phyloP scores from a whole-genome alignment of 2,113 vertebrate species.

The Hippocampus guttulatus region DNA sequence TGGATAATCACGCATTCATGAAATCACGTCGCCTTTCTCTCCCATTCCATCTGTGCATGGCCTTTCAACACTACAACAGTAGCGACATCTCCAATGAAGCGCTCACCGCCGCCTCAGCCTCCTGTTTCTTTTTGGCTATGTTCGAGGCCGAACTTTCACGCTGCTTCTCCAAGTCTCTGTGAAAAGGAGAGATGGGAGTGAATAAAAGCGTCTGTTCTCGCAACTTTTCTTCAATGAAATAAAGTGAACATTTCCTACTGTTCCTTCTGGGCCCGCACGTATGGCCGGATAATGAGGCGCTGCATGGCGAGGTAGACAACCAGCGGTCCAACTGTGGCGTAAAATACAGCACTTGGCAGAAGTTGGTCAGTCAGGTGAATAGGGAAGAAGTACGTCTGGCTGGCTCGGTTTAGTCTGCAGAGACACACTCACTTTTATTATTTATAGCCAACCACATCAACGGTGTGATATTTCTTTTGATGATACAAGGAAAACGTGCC shows the following conservation, averaged over 20 bases:
- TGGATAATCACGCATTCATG: constrained; percentile 20
- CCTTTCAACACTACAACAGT: constrained; percentile 13
- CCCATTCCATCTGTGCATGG: constrained; percentile 22
- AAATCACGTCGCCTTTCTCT: constrained; percentile 20
- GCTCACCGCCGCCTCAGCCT: constrained; percentile 92
- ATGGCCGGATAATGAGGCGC: constrained; percentile 89
- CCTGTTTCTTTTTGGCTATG: constrained; percentile 88
- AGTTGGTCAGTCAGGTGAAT: constrained; percentile 96
- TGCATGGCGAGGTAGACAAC: constrained; percentile 90
- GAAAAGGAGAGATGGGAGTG: not conserved
- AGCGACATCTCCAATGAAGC: constrained; percentile 6
- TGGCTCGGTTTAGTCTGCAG: constrained; percentile 89
- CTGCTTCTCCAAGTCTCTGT: constrained; percentile 92
- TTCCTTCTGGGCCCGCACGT: constrained; percentile 89
- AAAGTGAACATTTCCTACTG: constrained; percentile 78
- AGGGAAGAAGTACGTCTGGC: constrained; percentile 97
- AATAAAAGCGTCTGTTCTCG: not conserved
- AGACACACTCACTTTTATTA: constrained; percentile 9
- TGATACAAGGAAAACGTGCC: not conserved
- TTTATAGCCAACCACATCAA: not conserved
- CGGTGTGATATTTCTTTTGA: not conserved
- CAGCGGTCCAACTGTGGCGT: constrained; percentile 91
- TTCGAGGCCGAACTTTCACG: constrained; percentile 83
- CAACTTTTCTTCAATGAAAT: constrained; percentile 18
- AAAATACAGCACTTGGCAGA: constrained; percentile 93